Percentiles rank a stretch among this genome's conserved stretches.
Conservation (phyloP, 2,888 invertebrate genomes). For the Acleris emargana region DNA sequence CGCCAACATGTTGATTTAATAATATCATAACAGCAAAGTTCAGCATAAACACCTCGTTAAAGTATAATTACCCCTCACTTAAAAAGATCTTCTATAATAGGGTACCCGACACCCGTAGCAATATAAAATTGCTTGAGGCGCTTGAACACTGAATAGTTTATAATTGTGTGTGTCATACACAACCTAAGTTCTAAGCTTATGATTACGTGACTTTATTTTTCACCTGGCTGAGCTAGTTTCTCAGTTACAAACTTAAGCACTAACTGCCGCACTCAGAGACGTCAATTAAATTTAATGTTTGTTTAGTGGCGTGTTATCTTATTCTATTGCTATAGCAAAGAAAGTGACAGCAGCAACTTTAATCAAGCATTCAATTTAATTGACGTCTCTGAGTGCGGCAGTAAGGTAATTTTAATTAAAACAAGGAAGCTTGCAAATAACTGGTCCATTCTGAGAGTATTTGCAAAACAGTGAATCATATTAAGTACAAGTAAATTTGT, state of each 20-base stretch:
- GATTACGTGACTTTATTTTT: constrained; percentile 10
- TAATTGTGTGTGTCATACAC: constrained; percentile 17
- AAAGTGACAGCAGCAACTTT: too few species aligned
- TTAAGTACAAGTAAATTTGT: not conserved
- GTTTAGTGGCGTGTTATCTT: too few species aligned
- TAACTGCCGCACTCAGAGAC: too few species aligned
- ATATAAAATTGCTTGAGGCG: constrained; percentile 15
- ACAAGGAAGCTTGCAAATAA: not conserved
- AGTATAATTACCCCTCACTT: not conserved
- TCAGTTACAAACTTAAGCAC: not conserved
- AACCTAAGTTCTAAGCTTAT: constrained; percentile 7
- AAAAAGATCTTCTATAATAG: constrained; percentile 5
- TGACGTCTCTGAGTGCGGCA: too few species aligned
- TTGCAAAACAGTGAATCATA: not conserved
- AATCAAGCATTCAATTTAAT: too few species aligned
- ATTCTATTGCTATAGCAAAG: too few species aligned
- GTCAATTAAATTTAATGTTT: too few species aligned
- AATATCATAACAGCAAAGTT: too few species aligned
- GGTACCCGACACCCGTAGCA: constrained; percentile 1
- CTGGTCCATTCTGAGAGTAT: not conserved
- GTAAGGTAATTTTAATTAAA: not conserved
- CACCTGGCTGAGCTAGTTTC: constrained; percentile 2
- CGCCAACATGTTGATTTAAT: too few species aligned
- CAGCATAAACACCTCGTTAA: not conserved
- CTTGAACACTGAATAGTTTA: constrained; percentile 22